A percentile compares a stretch with the other conserved stretches of the same genome.
phyloP scores from a whole-genome alignment of 2,113 vertebrate genomes.

The Datnioides undecimradiatus region DNA sequence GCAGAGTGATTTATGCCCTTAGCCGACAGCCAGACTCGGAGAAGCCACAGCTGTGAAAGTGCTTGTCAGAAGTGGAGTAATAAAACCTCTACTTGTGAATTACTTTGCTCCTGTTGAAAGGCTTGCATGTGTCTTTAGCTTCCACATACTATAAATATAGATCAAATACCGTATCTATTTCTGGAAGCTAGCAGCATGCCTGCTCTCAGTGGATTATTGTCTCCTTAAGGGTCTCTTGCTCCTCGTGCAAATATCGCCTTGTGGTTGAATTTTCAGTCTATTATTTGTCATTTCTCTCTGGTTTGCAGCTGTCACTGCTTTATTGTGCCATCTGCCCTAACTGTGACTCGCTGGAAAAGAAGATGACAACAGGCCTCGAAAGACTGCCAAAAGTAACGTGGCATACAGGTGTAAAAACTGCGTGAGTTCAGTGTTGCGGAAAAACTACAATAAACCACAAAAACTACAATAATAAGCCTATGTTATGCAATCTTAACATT shows the following conservation, averaged over 20 bases:
- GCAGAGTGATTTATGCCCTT: slow-evolving; percentile 48
- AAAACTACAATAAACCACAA: too few relatives aligned
- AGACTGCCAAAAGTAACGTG: not conserved
- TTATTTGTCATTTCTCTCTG: slow-evolving; percentile 10
- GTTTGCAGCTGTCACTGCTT: slow-evolving; percentile 6
- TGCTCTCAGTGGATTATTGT: not conserved
- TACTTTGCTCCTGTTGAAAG: slow-evolving; percentile 43
- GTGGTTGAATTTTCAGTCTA: not conserved
- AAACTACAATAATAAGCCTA: not conserved
- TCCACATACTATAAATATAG: slow-evolving; percentile 37
- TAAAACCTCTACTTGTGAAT: slow-evolving; percentile 33
- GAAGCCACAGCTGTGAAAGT: slow-evolving; percentile 42
- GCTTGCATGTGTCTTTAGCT: slow-evolving; percentile 35
- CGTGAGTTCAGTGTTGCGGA: not conserved
- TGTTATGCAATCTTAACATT: too few relatives aligned
- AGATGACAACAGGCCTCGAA: not conserved
- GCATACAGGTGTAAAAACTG: not conserved
- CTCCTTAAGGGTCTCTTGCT: not conserved
- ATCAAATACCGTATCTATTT: slow-evolving; percentile 32
- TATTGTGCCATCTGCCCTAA: not conserved
- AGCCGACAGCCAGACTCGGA: slow-evolving; percentile 47
- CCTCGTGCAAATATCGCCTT: not conserved
- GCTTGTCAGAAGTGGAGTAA: slow-evolving; percentile 42
- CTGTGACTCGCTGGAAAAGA: not conserved
- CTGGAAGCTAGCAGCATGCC: slow-evolving; percentile 1